Conservation (phyloP, 1,140 invertebrate species). For the Drosophila triauraria region DNA sequence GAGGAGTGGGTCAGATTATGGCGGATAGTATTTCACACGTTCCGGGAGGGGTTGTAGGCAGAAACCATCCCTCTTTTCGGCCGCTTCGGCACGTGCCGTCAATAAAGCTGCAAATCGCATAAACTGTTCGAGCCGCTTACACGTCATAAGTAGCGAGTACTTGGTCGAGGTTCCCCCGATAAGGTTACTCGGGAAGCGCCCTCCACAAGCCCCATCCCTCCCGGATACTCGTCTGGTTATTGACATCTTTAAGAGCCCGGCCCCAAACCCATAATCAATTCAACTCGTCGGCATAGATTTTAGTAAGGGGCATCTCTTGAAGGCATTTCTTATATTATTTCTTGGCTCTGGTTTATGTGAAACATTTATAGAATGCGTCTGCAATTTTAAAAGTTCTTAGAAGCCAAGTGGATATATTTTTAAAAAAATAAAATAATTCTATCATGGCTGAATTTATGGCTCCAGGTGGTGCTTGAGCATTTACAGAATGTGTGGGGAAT, state of each 20-base stretch:
- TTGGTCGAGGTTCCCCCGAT: conserved; percentile 32
- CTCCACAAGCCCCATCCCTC: neutral
- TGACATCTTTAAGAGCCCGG: conserved; percentile 35
- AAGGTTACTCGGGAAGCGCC: conserved; percentile 20
- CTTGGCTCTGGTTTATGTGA: conserved; percentile 14
- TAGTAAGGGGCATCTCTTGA: conserved; percentile 8
- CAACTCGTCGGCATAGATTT: conserved; percentile 39
- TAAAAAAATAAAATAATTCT: neutral
- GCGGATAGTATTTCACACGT: conserved; percentile 46
- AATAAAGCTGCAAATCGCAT: conserved; percentile 63
- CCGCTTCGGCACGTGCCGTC: conserved; percentile 56
- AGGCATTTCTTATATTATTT: conserved; percentile 11
- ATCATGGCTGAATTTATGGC: neutral
- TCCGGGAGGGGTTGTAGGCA: neutral
- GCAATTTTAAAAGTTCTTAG: neutral
- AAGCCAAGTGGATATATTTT: neutral
- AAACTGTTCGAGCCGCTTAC: conserved; percentile 65
- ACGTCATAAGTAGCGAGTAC: conserved; percentile 59
- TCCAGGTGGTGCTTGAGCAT: neutral
- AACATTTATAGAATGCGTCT: conserved; percentile 5
- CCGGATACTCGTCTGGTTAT: conserved; percentile 36
- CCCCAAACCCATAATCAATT: conserved; percentile 43
- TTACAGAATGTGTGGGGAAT: neutral
- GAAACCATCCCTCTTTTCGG: conserved; percentile 33
- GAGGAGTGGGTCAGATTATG: conserved; percentile 5